Conservation (phyloP, 2,797 vertebrate species). For the Liasis olivaceus region DNA sequence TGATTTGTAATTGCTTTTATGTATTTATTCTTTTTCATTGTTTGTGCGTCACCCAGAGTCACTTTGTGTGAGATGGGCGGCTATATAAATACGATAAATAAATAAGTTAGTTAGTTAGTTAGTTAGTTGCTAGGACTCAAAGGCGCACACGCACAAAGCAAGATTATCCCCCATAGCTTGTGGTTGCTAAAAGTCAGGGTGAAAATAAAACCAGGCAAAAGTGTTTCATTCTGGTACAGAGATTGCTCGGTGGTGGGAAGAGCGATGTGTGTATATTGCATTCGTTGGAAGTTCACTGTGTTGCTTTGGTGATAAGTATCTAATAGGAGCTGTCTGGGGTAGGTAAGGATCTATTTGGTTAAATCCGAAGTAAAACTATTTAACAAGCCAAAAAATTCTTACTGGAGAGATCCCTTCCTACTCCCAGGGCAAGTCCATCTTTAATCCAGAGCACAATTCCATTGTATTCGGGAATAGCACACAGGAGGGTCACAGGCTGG, state of each 20-base stretch:
- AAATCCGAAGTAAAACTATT: background rate
- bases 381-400: conserved; percentile 44
- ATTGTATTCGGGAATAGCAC: conserved; percentile 91
- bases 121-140: background rate
- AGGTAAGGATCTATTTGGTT: background rate
- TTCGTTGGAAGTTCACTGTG: background rate
- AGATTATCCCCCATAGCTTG: background rate
- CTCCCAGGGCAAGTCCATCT: conserved; percentile 92
- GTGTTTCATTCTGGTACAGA: background rate
- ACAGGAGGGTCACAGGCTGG: conserved; percentile 90
- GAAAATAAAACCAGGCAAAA: background rate
- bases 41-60: no score
- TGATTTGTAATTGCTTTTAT: no score
- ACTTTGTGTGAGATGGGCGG: no score
- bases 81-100: no score
- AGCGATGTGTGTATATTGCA: background rate
- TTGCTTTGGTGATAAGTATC: background rate
- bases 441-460: conserved; percentile 98
- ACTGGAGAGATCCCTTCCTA: conserved; percentile 95
- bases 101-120: no score
- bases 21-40: no score
- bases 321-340: background rate
- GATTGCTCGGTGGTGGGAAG: background rate
- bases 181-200: background rate
- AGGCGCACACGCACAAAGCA: background rate